Conservation (phyloP, 2,888 invertebrate species). For the Diarsia mendica region DNA sequence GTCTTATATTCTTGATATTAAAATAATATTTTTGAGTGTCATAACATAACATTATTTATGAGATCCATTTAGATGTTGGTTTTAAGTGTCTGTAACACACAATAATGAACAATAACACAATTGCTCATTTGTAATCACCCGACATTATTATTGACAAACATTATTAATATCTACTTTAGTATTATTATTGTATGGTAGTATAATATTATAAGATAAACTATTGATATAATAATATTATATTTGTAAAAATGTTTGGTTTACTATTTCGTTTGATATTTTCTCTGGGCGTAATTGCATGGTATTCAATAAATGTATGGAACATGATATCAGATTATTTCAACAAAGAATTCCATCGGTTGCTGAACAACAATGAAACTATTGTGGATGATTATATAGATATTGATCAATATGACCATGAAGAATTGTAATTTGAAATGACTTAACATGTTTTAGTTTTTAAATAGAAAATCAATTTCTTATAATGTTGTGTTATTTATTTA, state of each 20-base stretch:
- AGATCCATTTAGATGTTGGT: not conserved
- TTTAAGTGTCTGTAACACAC: not conserved
- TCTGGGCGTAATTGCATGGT: slow-evolving; percentile 93
- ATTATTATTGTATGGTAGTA: not conserved
- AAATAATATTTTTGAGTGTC: not conserved
- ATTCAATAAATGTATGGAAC: slow-evolving; percentile 92
- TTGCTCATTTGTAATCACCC: not conserved
- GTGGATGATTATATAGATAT: slow-evolving; percentile 44
- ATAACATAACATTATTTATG: not conserved
- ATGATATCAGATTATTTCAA: slow-evolving; percentile 94
- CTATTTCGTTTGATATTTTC: slow-evolving; percentile 92
- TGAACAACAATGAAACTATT: slow-evolving; percentile 78
- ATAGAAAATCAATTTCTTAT: not conserved
- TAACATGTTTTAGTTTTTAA: not conserved
- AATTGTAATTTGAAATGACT: slow-evolving; percentile 32
- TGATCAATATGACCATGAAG: slow-evolving; percentile 50
- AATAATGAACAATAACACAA: not conserved
- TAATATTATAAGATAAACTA: not conserved
- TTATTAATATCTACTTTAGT: not conserved
- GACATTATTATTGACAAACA: not conserved
- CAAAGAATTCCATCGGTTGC: slow-evolving; percentile 92
- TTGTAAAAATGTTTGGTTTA: slow-evolving; percentile 90
- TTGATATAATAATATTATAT: not conserved
- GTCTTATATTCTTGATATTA: not conserved
- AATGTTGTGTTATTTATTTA: not conserved